Conservation (phyloP, 2,113 vertebrate genomes). For the Condylura cristata region DNA sequence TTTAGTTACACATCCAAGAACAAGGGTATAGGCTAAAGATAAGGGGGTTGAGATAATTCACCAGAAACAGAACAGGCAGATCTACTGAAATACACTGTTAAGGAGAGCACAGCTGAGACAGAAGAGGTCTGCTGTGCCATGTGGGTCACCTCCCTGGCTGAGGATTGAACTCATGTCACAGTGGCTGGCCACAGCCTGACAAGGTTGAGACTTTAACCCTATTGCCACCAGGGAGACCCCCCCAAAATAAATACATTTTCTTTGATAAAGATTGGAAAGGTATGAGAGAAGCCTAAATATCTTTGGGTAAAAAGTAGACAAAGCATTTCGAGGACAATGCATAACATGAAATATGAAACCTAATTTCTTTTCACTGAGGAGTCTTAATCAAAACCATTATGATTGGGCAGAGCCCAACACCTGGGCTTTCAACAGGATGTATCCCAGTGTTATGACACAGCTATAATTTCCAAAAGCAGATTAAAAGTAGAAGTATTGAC, state of each 20-base stretch:
- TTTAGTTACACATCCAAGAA: too few relatives aligned
- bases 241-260: neutral
- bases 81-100: too few relatives aligned
- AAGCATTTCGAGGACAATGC: neutral
- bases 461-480: constrained; percentile 74
- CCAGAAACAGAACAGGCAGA: too few relatives aligned
- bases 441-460: constrained; percentile 58
- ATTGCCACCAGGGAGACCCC: too few relatives aligned
- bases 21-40: too few relatives aligned
- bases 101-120: too few relatives aligned
- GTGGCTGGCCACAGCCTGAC: too few relatives aligned
- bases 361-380: neutral
- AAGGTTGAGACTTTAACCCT: too few relatives aligned
- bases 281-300: neutral
- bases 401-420: neutral
- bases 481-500: constrained; percentile 67
- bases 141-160: too few relatives aligned
- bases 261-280: neutral
- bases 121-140: too few relatives aligned
- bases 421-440: neutral
- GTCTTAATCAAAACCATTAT: neutral
- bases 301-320: neutral
- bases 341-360: neutral
- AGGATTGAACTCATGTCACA: too few relatives aligned
- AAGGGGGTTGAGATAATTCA: too few relatives aligned